Evolutionary conservation across 2,113 vertebrate species (phyloP).

Genomic region (Catagonus wagneri): DNA sequence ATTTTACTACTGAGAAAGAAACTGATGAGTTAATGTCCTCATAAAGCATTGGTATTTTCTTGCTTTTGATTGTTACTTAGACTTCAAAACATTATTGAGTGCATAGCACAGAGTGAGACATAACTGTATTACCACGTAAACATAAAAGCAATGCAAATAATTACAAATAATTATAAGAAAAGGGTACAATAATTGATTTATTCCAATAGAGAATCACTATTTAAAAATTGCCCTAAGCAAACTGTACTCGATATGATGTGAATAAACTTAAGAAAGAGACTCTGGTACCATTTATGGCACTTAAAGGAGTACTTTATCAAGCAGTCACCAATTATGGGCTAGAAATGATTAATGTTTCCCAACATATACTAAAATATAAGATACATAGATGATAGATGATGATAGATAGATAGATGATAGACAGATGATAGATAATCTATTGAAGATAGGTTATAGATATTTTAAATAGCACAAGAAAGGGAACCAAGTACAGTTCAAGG

Average conservation of each 20-base stretch:
- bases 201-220: background rate
- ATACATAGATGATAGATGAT: too few species aligned
- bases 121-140: background rate
- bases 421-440: background rate
- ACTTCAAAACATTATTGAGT: background rate
- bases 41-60: background rate
- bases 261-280: background rate
- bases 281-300: background rate
- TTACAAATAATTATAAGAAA: background rate
- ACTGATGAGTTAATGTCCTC: background rate
- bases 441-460: background rate
- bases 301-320: background rate
- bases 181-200: background rate
- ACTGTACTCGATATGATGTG: rapidly evolving
- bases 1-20: background rate
- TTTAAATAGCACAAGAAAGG: background rate
- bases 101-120: background rate
- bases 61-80: background rate
- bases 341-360: background rate
- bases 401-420: background rate
- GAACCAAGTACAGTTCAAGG: background rate
- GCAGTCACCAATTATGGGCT: too few species aligned
- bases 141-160: background rate
- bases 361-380: background rate
- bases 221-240: background rate